Base-by-base conservation (phyloP, 2,113 vertebrate genomes). In the Campylomormyrus numenius region DNA sequence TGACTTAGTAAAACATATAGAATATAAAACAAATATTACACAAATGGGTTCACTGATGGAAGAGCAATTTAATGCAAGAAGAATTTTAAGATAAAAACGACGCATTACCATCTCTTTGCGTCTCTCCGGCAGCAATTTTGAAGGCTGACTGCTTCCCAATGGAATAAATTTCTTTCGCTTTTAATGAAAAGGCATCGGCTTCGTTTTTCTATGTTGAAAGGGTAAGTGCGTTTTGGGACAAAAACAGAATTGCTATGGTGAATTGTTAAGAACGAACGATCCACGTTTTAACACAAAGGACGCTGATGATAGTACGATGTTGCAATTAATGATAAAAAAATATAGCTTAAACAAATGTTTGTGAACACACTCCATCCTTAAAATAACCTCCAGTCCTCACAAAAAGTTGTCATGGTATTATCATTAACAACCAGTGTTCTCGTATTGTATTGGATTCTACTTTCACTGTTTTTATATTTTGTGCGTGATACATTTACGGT, bases 91-190 rank as follows among this genome's bases (percentile, higher is more conserved):
- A 80, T 39, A 1, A 27, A 85, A 31, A 15, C 24, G 46, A 90
- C 35, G 21, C 5, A 21, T 92, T 93, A 96, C 95, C 66, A 5
- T 94, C 94, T 27, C 91, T 84, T n/a, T 95, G 97, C 0, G 97
- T 94, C 95, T 99, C 98, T 1, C 94, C 96, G 86, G 95, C 97
- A 35, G 97, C 97, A 3, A 98, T 96, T 93, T 97, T 98, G 92
- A 99, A 95, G 48, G 94, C 92, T 1, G 94, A 66, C 1, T 95
- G 94, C 93, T 95, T 97, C 66, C 96, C 96, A 9, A 96, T 94
- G 9, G 94, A 93, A 92, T 98, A 99, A 93, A 98, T 95, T 89
- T 93, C 94, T 48, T 92, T 91, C 58, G 95, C 93, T 3, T 93
- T 95, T 93, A 98, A 92, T 2, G 97, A 97, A 90, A 98, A 94